Conservation (phyloP, 2,888 invertebrate genomes). For the Lepidocyrtoides sp. region DNA sequence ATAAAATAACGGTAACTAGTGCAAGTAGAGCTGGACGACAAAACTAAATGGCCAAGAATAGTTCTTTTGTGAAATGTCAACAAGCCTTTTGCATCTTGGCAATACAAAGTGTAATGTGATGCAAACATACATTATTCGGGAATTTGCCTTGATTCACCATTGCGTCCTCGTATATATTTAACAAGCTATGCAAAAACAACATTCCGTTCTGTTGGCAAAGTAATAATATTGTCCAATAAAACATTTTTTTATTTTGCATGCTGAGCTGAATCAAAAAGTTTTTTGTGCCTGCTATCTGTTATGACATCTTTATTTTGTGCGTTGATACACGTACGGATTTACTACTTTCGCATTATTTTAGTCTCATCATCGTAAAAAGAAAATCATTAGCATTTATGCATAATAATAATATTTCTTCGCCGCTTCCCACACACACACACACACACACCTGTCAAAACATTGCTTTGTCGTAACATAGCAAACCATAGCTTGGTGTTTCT, state of each 20-base stretch:
- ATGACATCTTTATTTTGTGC: background rate
- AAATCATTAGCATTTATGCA: too few relatives aligned
- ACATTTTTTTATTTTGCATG: background rate
- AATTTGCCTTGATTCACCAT: conserved; percentile 17
- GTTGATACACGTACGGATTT: background rate
- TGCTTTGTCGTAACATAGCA: background rate
- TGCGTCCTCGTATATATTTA: background rate
- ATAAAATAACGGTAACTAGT: too few relatives aligned
- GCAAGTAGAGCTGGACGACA: too few relatives aligned
- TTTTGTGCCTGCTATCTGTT: background rate
- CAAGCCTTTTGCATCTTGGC: background rate
- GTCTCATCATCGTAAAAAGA: background rate
- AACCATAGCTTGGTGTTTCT: background rate
- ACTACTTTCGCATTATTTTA: too few relatives aligned
- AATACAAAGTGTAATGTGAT: background rate
- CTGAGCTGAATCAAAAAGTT: background rate
- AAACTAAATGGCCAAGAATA: too few relatives aligned
- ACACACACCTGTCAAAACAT: conserved; percentile 42
- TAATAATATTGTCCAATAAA: background rate
- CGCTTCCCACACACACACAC: conserved; percentile 25
- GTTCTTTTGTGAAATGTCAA: background rate
- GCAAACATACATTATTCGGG: background rate
- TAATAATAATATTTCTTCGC: background rate
- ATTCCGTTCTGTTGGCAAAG: background rate
- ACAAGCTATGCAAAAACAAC: conserved; percentile 7